Base-by-base conservation (phyloP, 2,797 vertebrate genomes). In the Hybognathus amarus region DNA sequence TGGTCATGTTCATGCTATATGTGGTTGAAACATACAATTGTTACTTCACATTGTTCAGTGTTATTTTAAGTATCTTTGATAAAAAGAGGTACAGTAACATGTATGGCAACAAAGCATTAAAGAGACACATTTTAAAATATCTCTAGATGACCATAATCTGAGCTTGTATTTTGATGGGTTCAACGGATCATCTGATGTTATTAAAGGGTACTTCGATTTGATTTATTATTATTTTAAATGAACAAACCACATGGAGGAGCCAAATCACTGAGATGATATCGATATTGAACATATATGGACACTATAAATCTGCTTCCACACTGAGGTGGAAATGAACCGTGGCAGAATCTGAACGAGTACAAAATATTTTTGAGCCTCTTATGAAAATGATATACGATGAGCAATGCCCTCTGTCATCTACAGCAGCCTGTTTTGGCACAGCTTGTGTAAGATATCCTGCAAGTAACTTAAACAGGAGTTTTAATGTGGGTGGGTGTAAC, bases 361-460 rank as follows among this genome's bases (percentile, higher is more conserved):
- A 56, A 67, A 22, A 56, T 83, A 76, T 83, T 76, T 75, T 75
- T 47, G 8, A 61, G 40, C 20, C 38, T 70, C 68, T 59, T 42
- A 27, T 71, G 18, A 20, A 61, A 59, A 59, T 63, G 52, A 77
- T 70, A 86, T 36, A 69, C 82, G 71, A 79, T 73, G 88, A 90
- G 89, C 80, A 87, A 88, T 64, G 78, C 68, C 47, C 79, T 42
- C 59, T 75, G 79, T 82, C 83, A 79, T 87, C 79, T 80, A 85
- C 54, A 87, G 77, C 15, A 40, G 45, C 63, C 36, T 17, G 42
- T 74, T 82, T 47, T 15, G 36, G 69, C 45, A 56, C 45, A 38
- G 79, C 33, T 67, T 85, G 68, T 79, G 54, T 79, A 69, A 76
- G 77, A 80, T 52, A 54, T 63, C 33, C 79, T 59, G 50, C n/a